Percentiles rank a stretch among this genome's conserved stretches.
Evolutionary conservation across 2,888 invertebrate species (phyloP).

Genomic region (Drosophila neonasuta): DNA sequence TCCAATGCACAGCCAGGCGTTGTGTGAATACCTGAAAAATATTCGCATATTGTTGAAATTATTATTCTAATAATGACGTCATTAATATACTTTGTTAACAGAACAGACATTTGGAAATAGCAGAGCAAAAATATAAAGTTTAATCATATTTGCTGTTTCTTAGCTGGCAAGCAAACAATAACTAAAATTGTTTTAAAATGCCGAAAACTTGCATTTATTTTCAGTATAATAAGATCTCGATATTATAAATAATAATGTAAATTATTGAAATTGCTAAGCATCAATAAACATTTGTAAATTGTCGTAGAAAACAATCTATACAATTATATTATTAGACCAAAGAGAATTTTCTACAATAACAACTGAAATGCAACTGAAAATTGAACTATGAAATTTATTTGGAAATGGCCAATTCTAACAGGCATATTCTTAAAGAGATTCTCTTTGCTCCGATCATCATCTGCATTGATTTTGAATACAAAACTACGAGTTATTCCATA

Average conservation of each 20-base stretch:
- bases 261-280: not conserved
- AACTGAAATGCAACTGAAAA: not conserved
- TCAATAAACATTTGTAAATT: too few relatives aligned
- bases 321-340: not conserved
- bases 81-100: slow-evolving; percentile 10
- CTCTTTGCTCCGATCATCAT: slow-evolving; percentile 28
- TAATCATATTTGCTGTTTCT: slow-evolving; percentile 1
- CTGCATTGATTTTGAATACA: slow-evolving; percentile 37
- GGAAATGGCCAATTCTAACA: slow-evolving; percentile 45
- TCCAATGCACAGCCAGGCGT: slow-evolving; percentile 39
- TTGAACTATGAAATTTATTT: not conserved
- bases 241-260: not conserved
- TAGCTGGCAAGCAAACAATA: not conserved
- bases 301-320: too few relatives aligned
- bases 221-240: too few relatives aligned
- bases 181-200: slow-evolving; percentile 7
- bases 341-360: too few relatives aligned
- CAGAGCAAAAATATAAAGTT: not conserved
- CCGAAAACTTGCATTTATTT: not conserved
- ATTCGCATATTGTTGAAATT: too few relatives aligned
- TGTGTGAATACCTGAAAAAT: not conserved
- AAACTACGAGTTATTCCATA: slow-evolving; percentile 11
- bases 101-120: slow-evolving; percentile 4
- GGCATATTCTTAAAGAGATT: slow-evolving; percentile 44
- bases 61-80: too few relatives aligned